Conservation (phyloP, 2,797 vertebrate species). For the Vireo griseus region DNA sequence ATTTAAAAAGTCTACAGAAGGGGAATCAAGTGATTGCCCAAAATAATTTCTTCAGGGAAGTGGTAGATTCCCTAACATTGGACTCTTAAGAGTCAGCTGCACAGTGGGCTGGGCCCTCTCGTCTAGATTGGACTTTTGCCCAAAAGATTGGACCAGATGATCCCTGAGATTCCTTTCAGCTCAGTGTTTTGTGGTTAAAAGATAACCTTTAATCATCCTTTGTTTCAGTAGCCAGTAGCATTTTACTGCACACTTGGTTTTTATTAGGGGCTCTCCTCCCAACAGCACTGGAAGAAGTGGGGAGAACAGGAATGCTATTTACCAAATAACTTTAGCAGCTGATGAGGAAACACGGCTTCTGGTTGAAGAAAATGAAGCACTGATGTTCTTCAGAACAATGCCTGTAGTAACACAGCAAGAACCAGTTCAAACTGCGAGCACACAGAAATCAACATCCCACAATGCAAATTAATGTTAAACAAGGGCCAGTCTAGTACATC, state of each 20-base stretch:
- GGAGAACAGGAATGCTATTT: not conserved
- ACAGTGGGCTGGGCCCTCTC: not conserved
- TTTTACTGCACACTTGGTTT: not conserved
- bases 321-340: not conserved
- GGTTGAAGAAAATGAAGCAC: not conserved
- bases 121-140: not conserved
- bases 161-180: not conserved
- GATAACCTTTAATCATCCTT: not conserved
- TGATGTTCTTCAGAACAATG: not conserved
- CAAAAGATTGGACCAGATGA: not conserved
- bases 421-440: not conserved
- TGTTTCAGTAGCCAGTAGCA: not conserved
- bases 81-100: not conserved
- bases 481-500: not conserved
- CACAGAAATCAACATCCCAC: not conserved
- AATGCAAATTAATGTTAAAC: not conserved
- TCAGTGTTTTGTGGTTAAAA: not conserved
- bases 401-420: not conserved
- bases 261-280: not conserved
- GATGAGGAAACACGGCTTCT: not conserved
- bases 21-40: not conserved
- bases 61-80: not conserved
- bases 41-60: not conserved
- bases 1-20: not conserved
- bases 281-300: not conserved